A percentile compares a stretch with the other conserved stretches of the same genome.
phyloP scores from a whole-genome alignment of 2,888 invertebrate species.

The Frankliniella fusca region DNA sequence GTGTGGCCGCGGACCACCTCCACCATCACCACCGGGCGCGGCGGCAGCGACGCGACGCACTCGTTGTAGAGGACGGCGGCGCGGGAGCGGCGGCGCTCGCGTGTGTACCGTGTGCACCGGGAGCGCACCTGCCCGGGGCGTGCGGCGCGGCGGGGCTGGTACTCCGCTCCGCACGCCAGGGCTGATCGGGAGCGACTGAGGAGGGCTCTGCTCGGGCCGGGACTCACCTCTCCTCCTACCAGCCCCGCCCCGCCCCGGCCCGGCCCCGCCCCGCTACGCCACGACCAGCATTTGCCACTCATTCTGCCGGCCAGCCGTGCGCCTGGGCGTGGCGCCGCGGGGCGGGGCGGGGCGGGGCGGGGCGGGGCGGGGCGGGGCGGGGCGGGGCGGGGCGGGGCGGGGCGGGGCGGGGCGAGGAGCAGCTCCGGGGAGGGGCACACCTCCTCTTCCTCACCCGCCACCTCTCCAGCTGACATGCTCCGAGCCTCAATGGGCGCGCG shows the following conservation, averaged over 20 bases:
- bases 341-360: background rate
- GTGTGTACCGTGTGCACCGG: no score
- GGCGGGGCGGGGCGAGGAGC: background rate
- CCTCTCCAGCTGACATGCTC: background rate
- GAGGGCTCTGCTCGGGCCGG: background rate
- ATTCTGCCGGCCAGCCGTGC: background rate
- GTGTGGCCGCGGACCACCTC: no score
- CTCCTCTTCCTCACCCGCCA: background rate
- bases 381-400: background rate
- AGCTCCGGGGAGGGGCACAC: background rate
- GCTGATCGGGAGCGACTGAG: background rate
- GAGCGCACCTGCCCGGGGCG: background rate
- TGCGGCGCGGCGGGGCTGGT: background rate
- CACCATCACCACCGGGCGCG: no score
- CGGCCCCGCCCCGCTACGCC: no score
- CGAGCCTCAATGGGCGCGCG: background rate
- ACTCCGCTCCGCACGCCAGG: background rate
- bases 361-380: background rate
- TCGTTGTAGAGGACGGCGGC: no score
- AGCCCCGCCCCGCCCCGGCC: no score
- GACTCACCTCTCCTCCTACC: no score
- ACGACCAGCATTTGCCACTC: slow-evolving; percentile 5
- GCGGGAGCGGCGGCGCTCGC: background rate
- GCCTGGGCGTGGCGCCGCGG: background rate
- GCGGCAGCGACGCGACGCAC: no score